A percentile compares a stretch with the other conserved stretches of the same genome.
These are phyloP conservation scores for Orchestia grillus DNA, from an alignment of 1,140 invertebrate species.

Conservation along the genomic window DNA sequence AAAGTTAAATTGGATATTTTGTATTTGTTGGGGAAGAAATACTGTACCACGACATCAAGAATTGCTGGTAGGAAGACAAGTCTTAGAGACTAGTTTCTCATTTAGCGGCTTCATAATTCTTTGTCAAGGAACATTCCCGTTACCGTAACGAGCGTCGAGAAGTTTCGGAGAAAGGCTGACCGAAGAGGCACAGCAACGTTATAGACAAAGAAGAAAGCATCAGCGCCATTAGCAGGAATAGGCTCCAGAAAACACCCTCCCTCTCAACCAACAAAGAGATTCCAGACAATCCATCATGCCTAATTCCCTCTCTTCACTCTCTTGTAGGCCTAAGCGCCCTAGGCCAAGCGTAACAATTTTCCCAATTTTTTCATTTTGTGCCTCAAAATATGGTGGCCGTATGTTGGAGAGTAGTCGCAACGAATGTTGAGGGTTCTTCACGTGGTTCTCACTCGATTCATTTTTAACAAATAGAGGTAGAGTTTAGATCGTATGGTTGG, in stretches of 20 bases:
- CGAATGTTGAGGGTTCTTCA: background rate
- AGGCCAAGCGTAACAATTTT: conserved; percentile 19
- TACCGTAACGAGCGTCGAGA: background rate
- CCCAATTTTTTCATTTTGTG: background rate
- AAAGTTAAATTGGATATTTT: background rate
- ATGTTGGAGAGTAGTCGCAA: background rate
- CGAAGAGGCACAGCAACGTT: background rate
- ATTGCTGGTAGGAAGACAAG: background rate
- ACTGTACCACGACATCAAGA: background rate
- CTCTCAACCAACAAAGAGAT: conserved; percentile 37
- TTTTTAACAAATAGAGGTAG: background rate
- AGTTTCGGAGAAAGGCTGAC: background rate
- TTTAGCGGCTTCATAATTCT: background rate
- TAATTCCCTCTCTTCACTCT: conserved; percentile 36
- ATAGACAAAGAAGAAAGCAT: conserved; percentile 28
- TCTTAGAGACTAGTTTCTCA: background rate
- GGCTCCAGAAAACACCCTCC: conserved; percentile 29
- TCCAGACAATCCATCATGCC: conserved; percentile 50
- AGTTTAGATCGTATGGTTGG: no score
- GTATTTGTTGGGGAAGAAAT: background rate
- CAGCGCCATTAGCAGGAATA: conserved; percentile 43
- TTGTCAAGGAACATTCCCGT: background rate
- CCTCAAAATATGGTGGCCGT: background rate
- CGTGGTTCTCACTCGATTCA: background rate
- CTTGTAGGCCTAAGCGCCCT: conserved; percentile 43